Evolutionary conservation across 2,797 vertebrate species (phyloP), one percentile per base, ranked within the genome.

Genomic region (Prionace glauca): DNA sequence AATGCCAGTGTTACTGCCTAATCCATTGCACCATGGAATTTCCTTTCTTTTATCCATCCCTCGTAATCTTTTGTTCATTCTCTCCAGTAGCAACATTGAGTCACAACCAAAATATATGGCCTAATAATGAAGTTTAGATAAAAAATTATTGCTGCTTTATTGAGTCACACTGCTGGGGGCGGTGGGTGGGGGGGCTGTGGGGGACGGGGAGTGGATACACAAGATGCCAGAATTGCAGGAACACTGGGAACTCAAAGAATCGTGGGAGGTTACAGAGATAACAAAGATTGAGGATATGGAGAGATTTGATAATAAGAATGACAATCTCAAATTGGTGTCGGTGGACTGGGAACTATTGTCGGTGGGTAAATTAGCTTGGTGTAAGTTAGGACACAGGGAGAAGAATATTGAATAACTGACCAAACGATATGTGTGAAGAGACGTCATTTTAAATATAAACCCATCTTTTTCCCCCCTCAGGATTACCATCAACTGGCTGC

Each of bases 401-500:
- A 2, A 29, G 65, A 41, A 7, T 41, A 41, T 69, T 92, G 29
- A 36, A 92, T 36, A 92, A 22, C 18, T 45, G 3, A 36, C 8
- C 8, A 41, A 41, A 36, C 3, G 3, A 36, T 69, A 41, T 24
- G 18, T 91, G 0, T 9, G 67, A 91, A 67, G 3, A 92, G 18
- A 8, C 12, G 22, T 32, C 9, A 69, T 92, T n/a, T 69, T 77
- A 77, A 74, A 32, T 56, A 56, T 56, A 74, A 77, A 24, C 77
- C 9, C 16, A 3, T 4, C 22, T 77, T 60, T 26, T 45, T 32
- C 0, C 32, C 45, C 50, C 16, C 2, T 94, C 0, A 22, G 18
- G 98, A 97, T 97, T 97, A 99, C 99, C 97, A 97, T 99, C 98
- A 20, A 97, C 67, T 8, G 99, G 99, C 96, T 98, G 98, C 81